These are phyloP conservation scores for Gila robusta DNA, from an alignment of 2,797 vertebrate genomes.

Conservation along the genomic window DNA sequence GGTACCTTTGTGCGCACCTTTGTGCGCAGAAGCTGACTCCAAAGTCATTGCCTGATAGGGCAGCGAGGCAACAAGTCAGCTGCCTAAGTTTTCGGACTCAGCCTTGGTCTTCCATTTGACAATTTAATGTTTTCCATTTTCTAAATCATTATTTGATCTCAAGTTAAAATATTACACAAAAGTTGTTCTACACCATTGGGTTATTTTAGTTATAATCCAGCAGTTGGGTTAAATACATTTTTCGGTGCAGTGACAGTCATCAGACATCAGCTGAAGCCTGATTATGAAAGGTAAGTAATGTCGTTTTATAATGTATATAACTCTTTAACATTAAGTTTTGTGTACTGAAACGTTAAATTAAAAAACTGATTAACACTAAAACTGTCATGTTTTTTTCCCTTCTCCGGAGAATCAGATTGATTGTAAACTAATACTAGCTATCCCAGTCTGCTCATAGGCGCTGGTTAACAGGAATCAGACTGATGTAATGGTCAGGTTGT, in stretches of 20 bases:
- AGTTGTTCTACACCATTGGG: not conserved
- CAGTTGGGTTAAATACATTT: not conserved
- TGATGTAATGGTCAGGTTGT: constrained; percentile 17
- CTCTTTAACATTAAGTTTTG: not conserved
- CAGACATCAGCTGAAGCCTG: not conserved
- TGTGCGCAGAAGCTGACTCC: too few relatives aligned
- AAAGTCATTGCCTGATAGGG: too few relatives aligned
- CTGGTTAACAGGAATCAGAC: not conserved
- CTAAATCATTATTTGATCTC: not conserved
- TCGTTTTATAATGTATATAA: not conserved
- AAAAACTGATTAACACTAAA: not conserved
- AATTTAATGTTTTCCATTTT: not conserved
- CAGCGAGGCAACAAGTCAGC: too few relatives aligned
- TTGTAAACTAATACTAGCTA: not conserved
- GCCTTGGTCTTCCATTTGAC: too few relatives aligned
- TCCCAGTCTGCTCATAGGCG: not conserved
- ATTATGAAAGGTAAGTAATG: not conserved
- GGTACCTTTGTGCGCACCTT: too few relatives aligned
- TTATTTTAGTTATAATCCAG: not conserved
- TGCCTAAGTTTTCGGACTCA: too few relatives aligned
- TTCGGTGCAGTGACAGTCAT: not conserved
- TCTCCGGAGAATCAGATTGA: not conserved
- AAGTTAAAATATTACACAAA: not conserved
- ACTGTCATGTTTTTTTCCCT: not conserved
- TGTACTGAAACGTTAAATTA: not conserved